Percentiles rank a stretch among this genome's conserved stretches.
Conservation (phyloP, 2,113 vertebrate genomes). For the Meriones unguiculatus region DNA sequence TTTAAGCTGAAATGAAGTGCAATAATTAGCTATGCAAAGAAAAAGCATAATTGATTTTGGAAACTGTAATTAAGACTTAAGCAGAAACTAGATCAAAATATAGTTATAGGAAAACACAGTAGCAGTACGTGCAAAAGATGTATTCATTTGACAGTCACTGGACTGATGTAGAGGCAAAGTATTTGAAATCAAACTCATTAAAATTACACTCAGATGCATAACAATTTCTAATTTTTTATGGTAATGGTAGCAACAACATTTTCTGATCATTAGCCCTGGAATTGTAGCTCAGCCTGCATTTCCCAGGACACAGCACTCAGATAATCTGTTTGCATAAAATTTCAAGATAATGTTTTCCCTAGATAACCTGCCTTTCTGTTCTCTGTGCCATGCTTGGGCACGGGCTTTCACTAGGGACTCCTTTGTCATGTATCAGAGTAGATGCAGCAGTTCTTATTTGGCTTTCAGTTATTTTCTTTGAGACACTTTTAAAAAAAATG, state of each 20-base stretch:
- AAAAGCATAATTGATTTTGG: neutral
- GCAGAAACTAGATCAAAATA: neutral
- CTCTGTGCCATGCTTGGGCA: neutral
- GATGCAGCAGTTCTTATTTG: neutral
- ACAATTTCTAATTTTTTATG: neutral
- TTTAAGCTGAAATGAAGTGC: neutral
- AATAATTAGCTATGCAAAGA: neutral
- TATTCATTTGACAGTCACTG: neutral
- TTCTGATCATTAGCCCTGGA: neutral
- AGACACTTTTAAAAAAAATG: neutral
- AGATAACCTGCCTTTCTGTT: neutral
- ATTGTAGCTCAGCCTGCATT: neutral
- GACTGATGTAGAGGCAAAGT: neutral
- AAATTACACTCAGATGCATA: neutral
- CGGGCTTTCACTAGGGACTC: neutral
- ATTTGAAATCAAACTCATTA: neutral
- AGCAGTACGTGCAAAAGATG: neutral
- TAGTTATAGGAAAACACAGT: neutral
- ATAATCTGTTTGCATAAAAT: neutral
- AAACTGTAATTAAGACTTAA: neutral
- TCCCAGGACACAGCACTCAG: neutral
- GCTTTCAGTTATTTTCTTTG: neutral
- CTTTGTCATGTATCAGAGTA: neutral
- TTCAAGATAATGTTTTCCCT: neutral
- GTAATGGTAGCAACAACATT: neutral